A percentile compares a stretch with the other conserved stretches of the same genome.
Evolutionary conservation across 2,113 vertebrate genomes (phyloP).

Genomic region (Gulo gulo): DNA sequence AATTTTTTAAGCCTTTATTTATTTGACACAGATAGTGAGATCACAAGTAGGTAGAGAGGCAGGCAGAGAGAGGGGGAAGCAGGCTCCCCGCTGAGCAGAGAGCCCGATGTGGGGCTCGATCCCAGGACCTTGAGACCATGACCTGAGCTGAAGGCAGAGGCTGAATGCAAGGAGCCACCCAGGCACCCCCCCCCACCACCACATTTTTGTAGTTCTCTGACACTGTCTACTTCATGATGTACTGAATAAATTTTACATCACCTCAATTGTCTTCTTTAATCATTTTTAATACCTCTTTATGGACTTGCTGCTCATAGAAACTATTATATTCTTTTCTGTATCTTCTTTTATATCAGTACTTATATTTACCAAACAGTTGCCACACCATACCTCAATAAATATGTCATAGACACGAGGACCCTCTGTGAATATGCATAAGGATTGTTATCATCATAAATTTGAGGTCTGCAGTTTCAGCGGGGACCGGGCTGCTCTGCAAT

Average conservation of each 20-base stretch:
- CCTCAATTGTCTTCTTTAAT: not conserved
- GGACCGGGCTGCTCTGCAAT: not conserved
- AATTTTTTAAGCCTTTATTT: not conserved
- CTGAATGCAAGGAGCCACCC: too few relatives aligned
- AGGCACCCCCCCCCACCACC: too few relatives aligned
- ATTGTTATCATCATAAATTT: not conserved
- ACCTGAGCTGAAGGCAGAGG: too few relatives aligned
- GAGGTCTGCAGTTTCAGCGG: not conserved
- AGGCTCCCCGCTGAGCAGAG: too few relatives aligned
- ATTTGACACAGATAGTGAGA: too few relatives aligned
- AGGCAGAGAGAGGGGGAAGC: too few relatives aligned
- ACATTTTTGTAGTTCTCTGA: not conserved
- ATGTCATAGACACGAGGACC: not conserved
- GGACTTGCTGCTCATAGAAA: not conserved
- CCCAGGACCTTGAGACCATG: too few relatives aligned
- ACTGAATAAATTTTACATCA: not conserved
- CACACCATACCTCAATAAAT: not conserved
- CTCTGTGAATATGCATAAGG: not conserved
- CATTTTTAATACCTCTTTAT: not conserved
- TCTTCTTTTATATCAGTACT: not conserved
- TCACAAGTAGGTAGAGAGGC: too few relatives aligned
- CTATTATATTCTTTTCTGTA: not conserved
- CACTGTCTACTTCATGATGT: not conserved
- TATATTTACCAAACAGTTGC: not conserved
- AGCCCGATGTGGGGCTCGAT: too few relatives aligned